Percentiles rank a stretch among this genome's conserved stretches.
These are phyloP conservation scores for Halocaridina rubra DNA, from an alignment of 2,888 invertebrate genomes.

Conservation along the genomic window DNA sequence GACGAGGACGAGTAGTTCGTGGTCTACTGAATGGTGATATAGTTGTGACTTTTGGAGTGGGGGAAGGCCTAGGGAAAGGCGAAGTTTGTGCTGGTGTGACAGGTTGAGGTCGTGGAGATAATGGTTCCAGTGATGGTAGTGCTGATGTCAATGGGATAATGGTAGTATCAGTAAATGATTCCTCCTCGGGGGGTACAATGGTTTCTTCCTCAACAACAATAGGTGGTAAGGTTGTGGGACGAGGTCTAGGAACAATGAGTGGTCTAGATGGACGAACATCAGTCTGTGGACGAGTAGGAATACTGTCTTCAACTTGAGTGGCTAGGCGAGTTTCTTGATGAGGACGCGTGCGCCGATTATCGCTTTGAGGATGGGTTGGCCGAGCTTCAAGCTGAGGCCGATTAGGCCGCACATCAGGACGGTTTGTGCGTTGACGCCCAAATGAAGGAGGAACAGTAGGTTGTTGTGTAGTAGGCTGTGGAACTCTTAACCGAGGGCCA, in stretches of 20 bases:
- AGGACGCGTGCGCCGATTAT: not conserved
- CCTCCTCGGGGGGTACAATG: not conserved
- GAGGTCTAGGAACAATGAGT: constrained; percentile 52
- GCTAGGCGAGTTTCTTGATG: not conserved
- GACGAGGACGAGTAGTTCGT: constrained; percentile 62
- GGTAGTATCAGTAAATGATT: constrained; percentile 13
- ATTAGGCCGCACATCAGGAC: not conserved
- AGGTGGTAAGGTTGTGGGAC: constrained; percentile 24
- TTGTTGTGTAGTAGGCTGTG: not conserved
- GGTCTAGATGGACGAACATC: constrained; percentile 23
- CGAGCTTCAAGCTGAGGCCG: not conserved
- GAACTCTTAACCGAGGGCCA: not conserved
- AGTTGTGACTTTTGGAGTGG: too few relatives aligned
- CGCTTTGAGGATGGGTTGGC: not conserved
- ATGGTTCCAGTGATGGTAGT: constrained; percentile 46
- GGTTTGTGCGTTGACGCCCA: constrained; percentile 14
- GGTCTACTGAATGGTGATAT: not conserved
- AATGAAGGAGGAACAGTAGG: constrained; percentile 7
- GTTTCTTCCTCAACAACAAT: not conserved
- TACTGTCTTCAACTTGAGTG: not conserved
- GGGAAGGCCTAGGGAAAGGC: not conserved
- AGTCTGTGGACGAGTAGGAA: not conserved
- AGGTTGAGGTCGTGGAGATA: constrained; percentile 19
- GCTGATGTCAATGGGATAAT: constrained; percentile 34
- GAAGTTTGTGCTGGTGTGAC: constrained; percentile 30